These are phyloP conservation scores for Pseudomyrmex flavicornis DNA, from an alignment of 1,140 invertebrate genomes.

Conservation along the genomic window DNA sequence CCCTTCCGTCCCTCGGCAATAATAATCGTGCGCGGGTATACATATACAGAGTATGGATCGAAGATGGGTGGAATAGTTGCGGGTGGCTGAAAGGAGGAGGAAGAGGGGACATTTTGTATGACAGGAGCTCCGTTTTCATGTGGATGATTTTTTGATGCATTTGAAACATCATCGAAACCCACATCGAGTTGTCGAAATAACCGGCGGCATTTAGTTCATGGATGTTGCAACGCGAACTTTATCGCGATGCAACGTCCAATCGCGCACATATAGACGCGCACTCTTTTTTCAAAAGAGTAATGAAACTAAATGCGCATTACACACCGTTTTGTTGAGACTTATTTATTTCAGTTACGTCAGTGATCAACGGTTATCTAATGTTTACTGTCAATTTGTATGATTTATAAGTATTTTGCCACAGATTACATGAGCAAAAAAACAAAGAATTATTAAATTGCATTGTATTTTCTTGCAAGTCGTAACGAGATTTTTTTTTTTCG, in stretches of 20 bases:
- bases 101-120: not conserved
- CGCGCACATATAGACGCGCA: not conserved
- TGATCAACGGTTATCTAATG: too few species aligned
- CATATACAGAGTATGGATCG: slow-evolving; percentile 34
- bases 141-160: too few species aligned
- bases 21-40: not conserved
- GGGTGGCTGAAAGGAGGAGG: not conserved
- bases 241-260: not conserved
- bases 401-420: too few species aligned
- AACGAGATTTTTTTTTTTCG: slow-evolving; percentile 1
- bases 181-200: too few species aligned
- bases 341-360: too few species aligned
- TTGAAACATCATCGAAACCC: too few species aligned
- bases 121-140: not conserved
- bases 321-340: too few species aligned
- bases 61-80: slow-evolving; percentile 25
- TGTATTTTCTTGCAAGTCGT: not conserved
- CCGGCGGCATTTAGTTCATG: not conserved
- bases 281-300: not conserved
- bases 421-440: too few species aligned
- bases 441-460: too few species aligned
- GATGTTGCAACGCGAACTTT: not conserved
- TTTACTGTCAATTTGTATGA: too few species aligned
- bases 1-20: not conserved
- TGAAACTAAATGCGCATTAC: too few species aligned